These are phyloP conservation scores for Abramis brama DNA, from an alignment of 2,113 vertebrate species.

Conservation along the genomic window DNA sequence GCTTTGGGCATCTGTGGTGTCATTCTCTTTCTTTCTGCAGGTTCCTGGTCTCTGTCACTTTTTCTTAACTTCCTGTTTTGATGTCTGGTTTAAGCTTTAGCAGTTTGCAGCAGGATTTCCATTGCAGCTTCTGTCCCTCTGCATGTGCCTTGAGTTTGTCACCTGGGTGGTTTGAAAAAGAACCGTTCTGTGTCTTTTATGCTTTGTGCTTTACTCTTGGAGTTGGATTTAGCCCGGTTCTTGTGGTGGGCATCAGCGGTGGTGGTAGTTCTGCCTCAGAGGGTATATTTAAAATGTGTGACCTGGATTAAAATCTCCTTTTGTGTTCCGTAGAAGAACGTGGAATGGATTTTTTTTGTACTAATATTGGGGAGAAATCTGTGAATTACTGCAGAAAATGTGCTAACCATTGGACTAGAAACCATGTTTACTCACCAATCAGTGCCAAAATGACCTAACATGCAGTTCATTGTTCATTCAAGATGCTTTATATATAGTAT, in stretches of 20 bases:
- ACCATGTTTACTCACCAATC: background rate
- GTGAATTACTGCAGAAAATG: background rate
- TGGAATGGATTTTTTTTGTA: background rate
- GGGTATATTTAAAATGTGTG: background rate
- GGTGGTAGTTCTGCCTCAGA: background rate
- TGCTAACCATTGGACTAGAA: background rate
- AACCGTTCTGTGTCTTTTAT: background rate
- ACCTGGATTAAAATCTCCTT: background rate
- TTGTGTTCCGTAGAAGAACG: background rate
- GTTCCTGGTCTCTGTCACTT: conserved; percentile 11
- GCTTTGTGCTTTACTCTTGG: background rate
- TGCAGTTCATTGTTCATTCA: background rate
- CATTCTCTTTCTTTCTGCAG: background rate
- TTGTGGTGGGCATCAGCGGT: background rate
- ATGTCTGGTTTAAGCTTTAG: conserved; percentile 18
- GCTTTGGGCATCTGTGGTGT: conserved; percentile 22
- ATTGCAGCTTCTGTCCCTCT: background rate
- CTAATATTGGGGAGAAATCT: background rate
- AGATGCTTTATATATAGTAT: background rate
- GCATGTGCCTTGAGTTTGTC: background rate
- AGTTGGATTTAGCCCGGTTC: background rate
- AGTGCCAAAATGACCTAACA: background rate
- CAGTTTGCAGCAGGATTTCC: background rate
- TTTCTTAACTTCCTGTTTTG: conserved; percentile 10
- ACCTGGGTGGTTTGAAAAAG: background rate